These are phyloP conservation scores for Anadara kagoshimensis DNA, from an alignment of 1,140 invertebrate species.

Conservation along the genomic window DNA sequence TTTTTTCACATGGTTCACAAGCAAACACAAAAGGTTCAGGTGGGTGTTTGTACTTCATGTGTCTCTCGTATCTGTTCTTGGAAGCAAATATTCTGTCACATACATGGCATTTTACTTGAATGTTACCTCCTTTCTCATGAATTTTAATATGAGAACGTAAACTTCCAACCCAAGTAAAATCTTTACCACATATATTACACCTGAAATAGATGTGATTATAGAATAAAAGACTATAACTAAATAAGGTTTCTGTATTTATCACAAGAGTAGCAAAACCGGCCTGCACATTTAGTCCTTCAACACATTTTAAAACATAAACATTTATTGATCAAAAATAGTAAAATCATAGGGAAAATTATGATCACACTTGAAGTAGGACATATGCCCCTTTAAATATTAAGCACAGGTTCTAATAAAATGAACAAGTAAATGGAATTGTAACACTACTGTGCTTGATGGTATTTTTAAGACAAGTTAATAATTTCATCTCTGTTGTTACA, in stretches of 20 bases:
- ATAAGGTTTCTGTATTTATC: neutral
- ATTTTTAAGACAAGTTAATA: too few species aligned
- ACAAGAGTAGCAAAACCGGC: too few species aligned
- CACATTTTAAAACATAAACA: too few species aligned
- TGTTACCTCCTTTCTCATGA: slow-evolving; percentile 51
- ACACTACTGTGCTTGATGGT: too few species aligned
- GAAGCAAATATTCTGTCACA: slow-evolving; percentile 53
- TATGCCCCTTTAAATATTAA: too few species aligned
- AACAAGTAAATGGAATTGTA: too few species aligned
- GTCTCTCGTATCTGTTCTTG: slow-evolving; percentile 44
- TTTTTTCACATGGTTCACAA: slow-evolving; percentile 53
- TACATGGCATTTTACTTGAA: slow-evolving; percentile 45
- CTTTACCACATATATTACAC: slow-evolving; percentile 58
- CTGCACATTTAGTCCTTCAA: too few species aligned
- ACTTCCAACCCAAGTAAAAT: slow-evolving; percentile 47
- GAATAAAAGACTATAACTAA: neutral
- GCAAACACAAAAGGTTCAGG: slow-evolving; percentile 38
- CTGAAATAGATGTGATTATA: slow-evolving; percentile 29
- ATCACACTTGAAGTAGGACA: too few species aligned
- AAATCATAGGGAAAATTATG: too few species aligned
- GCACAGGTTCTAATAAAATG: too few species aligned
- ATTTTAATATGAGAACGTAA: slow-evolving; percentile 54
- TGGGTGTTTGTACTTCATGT: slow-evolving; percentile 58
- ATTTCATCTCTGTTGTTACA: too few species aligned
- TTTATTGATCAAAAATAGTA: too few species aligned